phyloP scores from a whole-genome alignment of 2,113 vertebrate species.

The Sprattus sprattus region DNA sequence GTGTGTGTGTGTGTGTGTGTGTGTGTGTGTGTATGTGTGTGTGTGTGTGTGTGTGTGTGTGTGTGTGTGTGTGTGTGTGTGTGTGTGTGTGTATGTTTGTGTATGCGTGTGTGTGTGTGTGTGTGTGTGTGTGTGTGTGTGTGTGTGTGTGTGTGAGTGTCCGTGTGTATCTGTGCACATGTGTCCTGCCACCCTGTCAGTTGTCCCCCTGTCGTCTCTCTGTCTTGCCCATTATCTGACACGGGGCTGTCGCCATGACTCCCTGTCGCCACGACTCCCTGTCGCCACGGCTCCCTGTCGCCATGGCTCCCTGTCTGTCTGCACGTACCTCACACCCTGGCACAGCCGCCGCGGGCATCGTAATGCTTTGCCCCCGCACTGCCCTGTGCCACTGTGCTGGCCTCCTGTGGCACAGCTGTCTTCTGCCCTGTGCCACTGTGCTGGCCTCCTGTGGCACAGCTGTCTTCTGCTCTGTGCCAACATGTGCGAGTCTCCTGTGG shows the following conservation, averaged over 20 bases:
- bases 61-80: not conserved
- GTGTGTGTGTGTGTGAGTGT: not conserved
- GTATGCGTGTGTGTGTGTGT: not conserved
- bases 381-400: no score
- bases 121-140: not conserved
- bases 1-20: constrained; percentile 3
- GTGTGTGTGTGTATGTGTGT: not conserved
- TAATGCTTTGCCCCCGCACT: not conserved
- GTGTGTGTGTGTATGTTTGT: not conserved
- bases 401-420: no score
- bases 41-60: not conserved
- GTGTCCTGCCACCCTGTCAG: not conserved
- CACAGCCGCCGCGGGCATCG: not conserved
- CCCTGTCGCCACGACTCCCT: not conserved
- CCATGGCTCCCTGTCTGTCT: not conserved
- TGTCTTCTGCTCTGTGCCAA: not conserved
- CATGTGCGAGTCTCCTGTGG: no score
- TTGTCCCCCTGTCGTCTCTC: not conserved
- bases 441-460: not conserved
- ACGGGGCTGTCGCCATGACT: not conserved
- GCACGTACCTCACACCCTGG: not conserved
- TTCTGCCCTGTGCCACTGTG: not conserved
- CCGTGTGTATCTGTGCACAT: not conserved
- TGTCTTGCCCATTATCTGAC: not conserved
- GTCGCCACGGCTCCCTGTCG: not conserved